Evolutionary conservation across 2,797 vertebrate species (phyloP), one percentile per base, ranked within the genome.

Genomic region (Melanogrammus aeglefinus): DNA sequence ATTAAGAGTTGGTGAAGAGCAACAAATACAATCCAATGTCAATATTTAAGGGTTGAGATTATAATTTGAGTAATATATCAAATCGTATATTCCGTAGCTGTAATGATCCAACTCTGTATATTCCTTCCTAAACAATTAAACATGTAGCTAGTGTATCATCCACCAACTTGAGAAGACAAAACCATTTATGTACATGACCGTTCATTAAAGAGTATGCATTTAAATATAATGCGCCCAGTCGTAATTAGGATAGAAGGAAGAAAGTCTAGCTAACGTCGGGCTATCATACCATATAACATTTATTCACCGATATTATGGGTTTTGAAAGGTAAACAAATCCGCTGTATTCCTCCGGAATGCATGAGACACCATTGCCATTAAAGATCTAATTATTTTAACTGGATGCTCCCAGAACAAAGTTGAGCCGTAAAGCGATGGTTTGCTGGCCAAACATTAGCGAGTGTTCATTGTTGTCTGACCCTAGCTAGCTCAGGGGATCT

Each of bases 401-500:
- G 57, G n/a, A 24, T 21, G 57, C 57, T 27, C 24, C 21, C n/a
- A 27, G 4, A 27, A 66, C 57, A 66, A 66, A 66, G 57, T 66
- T 66, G n/a, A 24, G 57, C n/a, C 21, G 51, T 57, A n/a, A n/a
- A 6, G 51, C 51, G 7, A n/a, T 18, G 18, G 21, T 57, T 57
- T n/a, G 51, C n/a, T 21, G 51, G 18, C 21, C 51, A 57, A 57
- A 57, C 1, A 6, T 24, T 72, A 72, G 13, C 12, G 70, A 14
- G 36, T 21, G 29, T 14, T 76, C 74, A 27, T 47, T 72, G 75
- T 13, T 76, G 75, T 73, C 77, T 6, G 57, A 41, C 83, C 72
- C 12, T 39, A 79, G 84, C 81, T 83, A 79, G 79, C 81, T 41
- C 66, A 12, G 41, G 35, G 73, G 80, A 83, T 83, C 76, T 87